Percentiles rank a stretch among this genome's conserved stretches.
Evolutionary conservation across 35 echinoderm and acorn worm genomes (phyloP).

Genomic region (Apostichopus japonicus): DNA sequence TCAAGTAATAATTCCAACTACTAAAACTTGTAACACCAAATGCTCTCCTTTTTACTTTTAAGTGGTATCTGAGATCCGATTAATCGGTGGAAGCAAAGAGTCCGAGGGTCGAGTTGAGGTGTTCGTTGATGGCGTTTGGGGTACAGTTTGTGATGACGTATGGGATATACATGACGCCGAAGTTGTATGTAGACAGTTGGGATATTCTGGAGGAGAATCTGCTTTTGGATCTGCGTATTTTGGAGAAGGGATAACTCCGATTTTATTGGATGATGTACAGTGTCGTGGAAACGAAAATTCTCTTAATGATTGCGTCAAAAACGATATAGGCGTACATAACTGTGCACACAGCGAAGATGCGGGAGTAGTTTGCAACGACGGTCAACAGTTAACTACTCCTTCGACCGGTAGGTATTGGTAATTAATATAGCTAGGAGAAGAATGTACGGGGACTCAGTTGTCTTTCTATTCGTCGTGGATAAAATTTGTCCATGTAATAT

Average conservation of each 20-base stretch:
- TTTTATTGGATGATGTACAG: conserved; percentile 53
- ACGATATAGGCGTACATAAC: too few relatives aligned
- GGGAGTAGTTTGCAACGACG: too few relatives aligned
- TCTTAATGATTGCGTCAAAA: too few relatives aligned
- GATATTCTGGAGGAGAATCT: not conserved
- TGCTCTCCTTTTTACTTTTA: not conserved
- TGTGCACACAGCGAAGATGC: too few relatives aligned
- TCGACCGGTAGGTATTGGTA: too few relatives aligned
- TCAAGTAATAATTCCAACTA: too few relatives aligned
- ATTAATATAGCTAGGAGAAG: too few relatives aligned
- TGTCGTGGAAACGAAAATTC: conserved; percentile 60
- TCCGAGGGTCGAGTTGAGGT: conserved; percentile 61
- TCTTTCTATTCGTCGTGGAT: too few relatives aligned
- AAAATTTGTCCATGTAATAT: too few relatives aligned
- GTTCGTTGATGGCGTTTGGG: conserved; percentile 46
- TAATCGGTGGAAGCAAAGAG: conserved; percentile 43
- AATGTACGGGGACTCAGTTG: too few relatives aligned
- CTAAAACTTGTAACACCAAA: too few relatives aligned
- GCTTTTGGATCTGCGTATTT: conserved; percentile 11
- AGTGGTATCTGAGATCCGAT: conserved; percentile 25
- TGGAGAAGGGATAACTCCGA: conserved; percentile 28
- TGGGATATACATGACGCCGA: conserved; percentile 47
- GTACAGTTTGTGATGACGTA: conserved; percentile 60
- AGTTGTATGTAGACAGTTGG: conserved; percentile 42
- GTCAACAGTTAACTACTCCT: too few relatives aligned